Base-by-base conservation (phyloP, 2,113 vertebrate species). In the Otocyon megalotis region DNA sequence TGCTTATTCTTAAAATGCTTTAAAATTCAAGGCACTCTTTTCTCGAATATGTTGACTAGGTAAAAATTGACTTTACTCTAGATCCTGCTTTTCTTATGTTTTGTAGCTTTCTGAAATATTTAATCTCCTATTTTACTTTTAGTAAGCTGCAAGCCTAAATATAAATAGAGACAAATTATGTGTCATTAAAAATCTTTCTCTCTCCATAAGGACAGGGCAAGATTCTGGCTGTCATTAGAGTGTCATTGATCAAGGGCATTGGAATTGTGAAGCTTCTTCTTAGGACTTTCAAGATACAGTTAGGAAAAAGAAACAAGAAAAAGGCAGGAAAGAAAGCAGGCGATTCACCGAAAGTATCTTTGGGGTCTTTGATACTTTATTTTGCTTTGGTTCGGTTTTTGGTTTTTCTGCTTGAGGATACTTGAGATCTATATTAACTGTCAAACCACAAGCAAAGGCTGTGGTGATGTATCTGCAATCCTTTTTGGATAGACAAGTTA, bases 401-500 rank as follows among this genome's bases (percentile, higher is more conserved):
- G 0, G 17, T 43, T 76, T 76, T 81, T 48, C 26, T 69, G 32
- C 69, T 60, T 20, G 15, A n/a, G 53, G 76, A 20, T 20, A 6
- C 80, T 22, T 8, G n/a, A 86, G 92, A 83, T 35, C 7, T 22
- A 1, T 22, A 37, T 56, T 35, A 30, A 20, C 37, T 74, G 60
- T 30, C 2, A 3, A 30, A 13, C 20, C 1, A 0, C 0, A n/a
- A 69, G 43, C 82, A 30, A 3, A 24, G n/a, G 56, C 83, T 37
- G 2, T 7, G 8, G 37, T 3, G 10, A 12, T 32, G 32, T 8
- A 2, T 48, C 74, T 16, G 19, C 10, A 30, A 2, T 5, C 63
- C 17, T 5, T 26, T 43, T 2, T 35, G 56, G 81, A 11, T 14
- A 0, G 0, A 58, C 71, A 22, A 54, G 15, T 2, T 7, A 5